Evolutionary conservation across 1,140 invertebrate species (phyloP).

Genomic region (Bradynema listronoti): DNA sequence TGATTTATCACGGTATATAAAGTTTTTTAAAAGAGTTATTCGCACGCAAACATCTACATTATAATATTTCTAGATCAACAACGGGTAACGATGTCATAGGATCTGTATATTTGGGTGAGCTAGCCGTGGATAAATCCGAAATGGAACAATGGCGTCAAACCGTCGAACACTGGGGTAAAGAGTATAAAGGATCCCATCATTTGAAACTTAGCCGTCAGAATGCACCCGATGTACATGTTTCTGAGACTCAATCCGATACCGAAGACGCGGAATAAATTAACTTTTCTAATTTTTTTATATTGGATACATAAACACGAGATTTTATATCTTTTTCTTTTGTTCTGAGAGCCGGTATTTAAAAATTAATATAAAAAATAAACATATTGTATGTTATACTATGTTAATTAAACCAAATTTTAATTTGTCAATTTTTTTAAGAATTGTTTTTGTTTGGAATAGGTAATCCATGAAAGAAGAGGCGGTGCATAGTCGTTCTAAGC

Average conservation of each 20-base stretch:
- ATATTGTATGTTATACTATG: no score
- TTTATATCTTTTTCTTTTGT: no score
- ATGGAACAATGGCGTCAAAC: constrained; percentile 56
- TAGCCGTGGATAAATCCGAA: constrained; percentile 51
- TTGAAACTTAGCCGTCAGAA: constrained; percentile 39
- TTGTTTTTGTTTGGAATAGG: no score
- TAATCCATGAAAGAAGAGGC: no score
- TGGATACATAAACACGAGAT: no score
- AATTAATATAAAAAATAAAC: no score
- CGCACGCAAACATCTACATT: not conserved
- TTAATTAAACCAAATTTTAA: no score
- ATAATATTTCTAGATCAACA: constrained; percentile 40
- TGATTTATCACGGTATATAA: constrained; percentile 46
- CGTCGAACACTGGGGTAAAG: constrained; percentile 52
- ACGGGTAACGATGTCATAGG: constrained; percentile 56
- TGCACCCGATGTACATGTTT: constrained; percentile 52
- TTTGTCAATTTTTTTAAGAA: no score
- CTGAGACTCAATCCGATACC: constrained; percentile 36
- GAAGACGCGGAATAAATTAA: constrained; percentile 28
- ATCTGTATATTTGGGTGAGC: constrained; percentile 44
- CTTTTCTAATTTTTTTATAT: no score
- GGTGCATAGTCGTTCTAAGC: no score
- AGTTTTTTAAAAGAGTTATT: constrained; percentile 6
- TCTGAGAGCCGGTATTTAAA: no score
- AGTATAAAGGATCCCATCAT: constrained; percentile 50